A percentile compares a stretch with the other conserved stretches of the same genome.
phyloP scores from a whole-genome alignment of 2,113 vertebrate genomes.

The Ursus arctos region DNA sequence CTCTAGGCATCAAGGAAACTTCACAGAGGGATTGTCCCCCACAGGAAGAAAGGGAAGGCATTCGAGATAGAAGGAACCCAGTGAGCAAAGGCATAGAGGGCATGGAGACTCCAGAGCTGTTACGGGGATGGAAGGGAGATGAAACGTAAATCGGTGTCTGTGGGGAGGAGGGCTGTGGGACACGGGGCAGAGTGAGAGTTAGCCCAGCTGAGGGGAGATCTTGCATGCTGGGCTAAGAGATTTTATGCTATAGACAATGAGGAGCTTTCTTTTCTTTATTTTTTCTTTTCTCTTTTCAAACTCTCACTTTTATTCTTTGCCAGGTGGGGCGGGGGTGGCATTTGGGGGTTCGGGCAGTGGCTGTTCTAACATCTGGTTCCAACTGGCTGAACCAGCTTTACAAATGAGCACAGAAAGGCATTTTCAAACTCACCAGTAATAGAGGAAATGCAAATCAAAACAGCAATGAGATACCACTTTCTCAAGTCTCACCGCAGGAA shows the following conservation, averaged over 20 bases:
- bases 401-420: not conserved
- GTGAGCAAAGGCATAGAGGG: not conserved
- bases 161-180: fast-evolving
- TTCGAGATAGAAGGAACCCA: not conserved
- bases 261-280: not conserved
- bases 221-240: not conserved
- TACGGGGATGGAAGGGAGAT: not conserved
- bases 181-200: not conserved
- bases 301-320: not conserved
- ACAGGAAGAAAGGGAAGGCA: not conserved
- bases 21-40: not conserved
- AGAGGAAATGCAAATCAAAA: not conserved
- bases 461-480: not conserved
- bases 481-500: not conserved
- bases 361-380: not conserved
- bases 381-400: not conserved
- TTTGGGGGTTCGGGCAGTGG: not conserved
- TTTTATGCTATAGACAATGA: not conserved
- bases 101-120: fast-evolving
- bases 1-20: not conserved
- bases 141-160: fast-evolving
- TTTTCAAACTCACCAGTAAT: not conserved
- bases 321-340: not conserved
- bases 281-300: not conserved
- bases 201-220: not conserved